A percentile compares a stretch with the other conserved stretches of the same genome.
phyloP scores from a whole-genome alignment of 64 coral and sea anemone genomes.

The Astreopora myriophthalma region DNA sequence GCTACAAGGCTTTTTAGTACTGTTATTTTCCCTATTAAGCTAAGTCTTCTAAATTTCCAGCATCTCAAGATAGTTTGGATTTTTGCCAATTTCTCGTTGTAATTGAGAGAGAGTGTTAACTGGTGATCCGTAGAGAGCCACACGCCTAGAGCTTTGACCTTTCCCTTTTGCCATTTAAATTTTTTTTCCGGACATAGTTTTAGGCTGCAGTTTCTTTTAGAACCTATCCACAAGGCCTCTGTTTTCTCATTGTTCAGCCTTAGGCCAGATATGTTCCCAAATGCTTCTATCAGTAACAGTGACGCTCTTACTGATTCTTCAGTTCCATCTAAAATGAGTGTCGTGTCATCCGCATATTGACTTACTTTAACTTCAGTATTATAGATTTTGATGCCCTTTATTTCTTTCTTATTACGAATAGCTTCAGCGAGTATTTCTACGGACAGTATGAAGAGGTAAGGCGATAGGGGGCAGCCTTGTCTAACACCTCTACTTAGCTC shows the following conservation, averaged over 20 bases:
- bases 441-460: slow-evolving; percentile 16
- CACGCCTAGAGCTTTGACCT: not conserved
- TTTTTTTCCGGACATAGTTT: not conserved
- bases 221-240: not conserved
- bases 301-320: too few relatives aligned
- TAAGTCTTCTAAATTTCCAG: not conserved
- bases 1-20: slow-evolving; percentile 28
- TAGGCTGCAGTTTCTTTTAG: too few relatives aligned
- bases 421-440: slow-evolving; percentile 36
- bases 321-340: not conserved
- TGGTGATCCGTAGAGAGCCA: not conserved
- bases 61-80: not conserved
- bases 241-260: too few relatives aligned
- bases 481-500: slow-evolving; percentile 4
- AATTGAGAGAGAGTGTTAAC: too few relatives aligned
- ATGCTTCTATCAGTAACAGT: too few relatives aligned
- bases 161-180: not conserved
- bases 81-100: too few relatives aligned
- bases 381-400: not conserved
- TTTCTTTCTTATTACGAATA: slow-evolving; percentile 9
- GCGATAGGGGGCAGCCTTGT: slow-evolving; percentile 17
- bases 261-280: too few relatives aligned
- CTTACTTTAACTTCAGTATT: slow-evolving; percentile 24
- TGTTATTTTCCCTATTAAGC: slow-evolving; percentile 15
- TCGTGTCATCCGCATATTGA: slow-evolving; percentile 25